phyloP scores from a whole-genome alignment of 1,140 invertebrate species.

The Rhizoglyphus robini region DNA sequence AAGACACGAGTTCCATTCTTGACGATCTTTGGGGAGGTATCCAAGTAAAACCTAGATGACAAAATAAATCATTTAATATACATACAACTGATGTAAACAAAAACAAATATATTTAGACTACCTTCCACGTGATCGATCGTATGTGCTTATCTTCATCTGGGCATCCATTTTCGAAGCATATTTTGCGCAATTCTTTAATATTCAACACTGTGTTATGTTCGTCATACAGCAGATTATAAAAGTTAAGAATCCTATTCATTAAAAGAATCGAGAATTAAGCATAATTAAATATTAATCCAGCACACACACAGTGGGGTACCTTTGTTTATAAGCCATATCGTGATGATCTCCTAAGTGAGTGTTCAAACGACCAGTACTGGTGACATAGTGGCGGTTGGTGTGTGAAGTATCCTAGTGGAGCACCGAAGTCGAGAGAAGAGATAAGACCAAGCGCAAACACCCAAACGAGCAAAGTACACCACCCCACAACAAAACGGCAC shows the following conservation, averaged over 20 bases:
- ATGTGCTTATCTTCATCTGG: conserved; percentile 20
- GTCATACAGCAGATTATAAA: conserved; percentile 11
- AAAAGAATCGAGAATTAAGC: background rate
- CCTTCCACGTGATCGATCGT: conserved; percentile 20
- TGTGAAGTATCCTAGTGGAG: no score
- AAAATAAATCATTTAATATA: background rate
- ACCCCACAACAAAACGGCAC: no score
- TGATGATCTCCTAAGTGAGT: no score
- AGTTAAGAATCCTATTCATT: background rate
- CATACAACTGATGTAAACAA: background rate
- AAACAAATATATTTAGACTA: background rate
- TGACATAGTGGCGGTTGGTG: no score
- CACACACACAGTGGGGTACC: background rate
- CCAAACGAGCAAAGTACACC: no score
- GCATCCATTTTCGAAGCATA: conserved; percentile 18
- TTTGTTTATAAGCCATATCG: conserved; percentile 15
- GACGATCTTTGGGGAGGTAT: conserved; percentile 17
- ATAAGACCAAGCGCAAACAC: no score
- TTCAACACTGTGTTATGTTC: conserved; percentile 9
- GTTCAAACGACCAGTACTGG: no score
- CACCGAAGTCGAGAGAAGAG: no score
- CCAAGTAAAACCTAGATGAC: conserved; percentile 15
- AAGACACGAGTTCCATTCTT: conserved; percentile 19
- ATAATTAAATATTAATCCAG: background rate
- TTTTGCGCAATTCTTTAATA: background rate